phyloP scores from a whole-genome alignment of 1,140 invertebrate genomes.

The Plodia interpunctella region DNA sequence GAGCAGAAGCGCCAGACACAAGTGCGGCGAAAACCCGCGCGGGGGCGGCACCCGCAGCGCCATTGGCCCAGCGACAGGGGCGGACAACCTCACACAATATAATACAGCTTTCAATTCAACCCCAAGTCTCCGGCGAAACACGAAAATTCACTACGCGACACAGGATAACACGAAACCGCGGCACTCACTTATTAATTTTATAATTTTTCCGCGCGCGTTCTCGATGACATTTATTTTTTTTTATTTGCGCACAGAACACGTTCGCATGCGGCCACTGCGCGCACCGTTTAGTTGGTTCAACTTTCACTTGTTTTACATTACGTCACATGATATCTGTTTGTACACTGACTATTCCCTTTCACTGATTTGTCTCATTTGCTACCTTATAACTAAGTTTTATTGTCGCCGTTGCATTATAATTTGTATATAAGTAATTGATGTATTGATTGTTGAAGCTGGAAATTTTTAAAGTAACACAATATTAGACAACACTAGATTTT shows the following conservation, averaged over 20 bases:
- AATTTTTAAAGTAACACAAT: not conserved
- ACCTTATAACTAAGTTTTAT: constrained; percentile 10
- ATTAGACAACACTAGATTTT: too few species aligned
- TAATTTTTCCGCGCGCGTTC: constrained; percentile 7
- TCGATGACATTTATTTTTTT: constrained; percentile 2
- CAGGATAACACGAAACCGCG: not conserved
- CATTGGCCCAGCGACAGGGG: constrained; percentile 57
- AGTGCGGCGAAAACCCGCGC: constrained; percentile 35
- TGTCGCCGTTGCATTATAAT: constrained; percentile 12
- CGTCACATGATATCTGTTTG: constrained; percentile 10
- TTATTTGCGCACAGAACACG: constrained; percentile 2
- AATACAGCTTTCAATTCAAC: constrained; percentile 38
- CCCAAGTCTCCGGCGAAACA: constrained; percentile 13
- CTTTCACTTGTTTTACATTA: constrained; percentile 10
- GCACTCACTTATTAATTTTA: not conserved
- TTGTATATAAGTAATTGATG: not conserved
- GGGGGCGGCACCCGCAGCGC: constrained; percentile 52
- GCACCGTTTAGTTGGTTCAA: not conserved
- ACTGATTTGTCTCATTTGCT: constrained; percentile 11
- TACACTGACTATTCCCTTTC: constrained; percentile 4
- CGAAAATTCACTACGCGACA: constrained; percentile 4
- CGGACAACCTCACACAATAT: constrained; percentile 38
- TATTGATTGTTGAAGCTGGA: constrained; percentile 5
- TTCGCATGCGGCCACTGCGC: constrained; percentile 6
- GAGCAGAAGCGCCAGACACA: constrained; percentile 34